Percentiles rank a stretch among this genome's conserved stretches.
phyloP scores from a whole-genome alignment of 2,113 vertebrate genomes.

The Chauna torquata region DNA sequence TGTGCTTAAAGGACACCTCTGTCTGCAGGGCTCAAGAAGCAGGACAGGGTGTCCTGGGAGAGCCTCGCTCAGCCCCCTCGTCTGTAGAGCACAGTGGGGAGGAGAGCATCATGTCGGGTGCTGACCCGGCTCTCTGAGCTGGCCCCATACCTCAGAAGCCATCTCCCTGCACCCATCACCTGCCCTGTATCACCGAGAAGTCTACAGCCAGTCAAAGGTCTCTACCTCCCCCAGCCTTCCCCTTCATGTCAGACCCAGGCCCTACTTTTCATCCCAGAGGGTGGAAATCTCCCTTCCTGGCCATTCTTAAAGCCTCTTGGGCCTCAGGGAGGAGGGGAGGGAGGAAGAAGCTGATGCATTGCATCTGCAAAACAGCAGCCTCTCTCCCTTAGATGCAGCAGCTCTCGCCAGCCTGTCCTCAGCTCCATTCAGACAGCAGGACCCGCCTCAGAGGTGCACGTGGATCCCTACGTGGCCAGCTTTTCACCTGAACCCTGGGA shows the following conservation, averaged over 20 bases:
- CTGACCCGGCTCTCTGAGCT: not conserved
- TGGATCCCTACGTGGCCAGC: fast-evolving
- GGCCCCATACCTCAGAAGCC: not conserved
- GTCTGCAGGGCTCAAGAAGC: not conserved
- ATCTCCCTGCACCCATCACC: not conserved
- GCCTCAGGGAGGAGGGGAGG: not conserved
- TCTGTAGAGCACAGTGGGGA: not conserved
- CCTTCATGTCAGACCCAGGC: not conserved
- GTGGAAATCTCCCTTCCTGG: conserved; percentile 12
- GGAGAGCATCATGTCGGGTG: not conserved
- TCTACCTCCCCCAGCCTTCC: not conserved
- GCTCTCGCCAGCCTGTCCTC: not conserved
- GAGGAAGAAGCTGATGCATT: not conserved
- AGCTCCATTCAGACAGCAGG: not conserved
- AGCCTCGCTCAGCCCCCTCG: not conserved
- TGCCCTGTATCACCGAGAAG: conserved; percentile 1
- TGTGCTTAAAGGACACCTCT: not conserved
- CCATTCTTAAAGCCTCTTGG: not conserved
- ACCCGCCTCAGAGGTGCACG: not conserved
- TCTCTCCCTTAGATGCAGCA: not conserved
- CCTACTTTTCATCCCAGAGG: not conserved
- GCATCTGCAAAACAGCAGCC: not conserved
- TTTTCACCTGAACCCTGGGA: not conserved
- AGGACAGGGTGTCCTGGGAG: not conserved
- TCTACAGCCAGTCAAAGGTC: not conserved